Evolutionary conservation across 2,113 vertebrate species (phyloP).

Genomic region (Alces alces): DNA sequence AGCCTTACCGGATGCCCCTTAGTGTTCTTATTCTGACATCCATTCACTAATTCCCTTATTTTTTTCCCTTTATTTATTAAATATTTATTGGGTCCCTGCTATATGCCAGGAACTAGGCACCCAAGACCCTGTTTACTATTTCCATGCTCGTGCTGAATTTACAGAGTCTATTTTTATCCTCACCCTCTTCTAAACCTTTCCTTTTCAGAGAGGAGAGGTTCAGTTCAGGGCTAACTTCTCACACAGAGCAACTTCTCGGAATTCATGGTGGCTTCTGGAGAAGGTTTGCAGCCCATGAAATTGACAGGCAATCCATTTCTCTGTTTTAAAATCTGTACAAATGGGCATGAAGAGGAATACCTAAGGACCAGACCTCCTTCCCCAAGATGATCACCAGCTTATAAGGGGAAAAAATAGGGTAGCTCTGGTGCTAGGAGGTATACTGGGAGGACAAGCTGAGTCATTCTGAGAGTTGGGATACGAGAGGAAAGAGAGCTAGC

Average conservation of each 20-base stretch:
- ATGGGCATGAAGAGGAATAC: background rate
- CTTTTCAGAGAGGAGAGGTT: background rate
- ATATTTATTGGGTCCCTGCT: background rate
- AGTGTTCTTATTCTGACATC: conserved; percentile 5
- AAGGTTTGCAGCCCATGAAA: background rate
- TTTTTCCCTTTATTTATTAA: background rate
- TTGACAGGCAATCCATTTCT: background rate
- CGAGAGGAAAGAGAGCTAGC: background rate
- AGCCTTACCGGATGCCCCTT: background rate
- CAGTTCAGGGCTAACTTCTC: background rate
- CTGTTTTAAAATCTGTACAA: background rate
- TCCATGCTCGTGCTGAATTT: background rate
- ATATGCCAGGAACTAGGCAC: background rate
- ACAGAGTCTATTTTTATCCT: background rate
- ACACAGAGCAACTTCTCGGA: background rate
- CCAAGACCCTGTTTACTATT: background rate
- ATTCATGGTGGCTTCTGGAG: background rate
- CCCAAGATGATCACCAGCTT: background rate
- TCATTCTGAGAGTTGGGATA: background rate
- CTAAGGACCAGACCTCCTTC: background rate
- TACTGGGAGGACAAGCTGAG: background rate
- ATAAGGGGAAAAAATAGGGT: background rate
- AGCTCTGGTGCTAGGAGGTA: background rate
- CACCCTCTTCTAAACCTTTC: background rate
- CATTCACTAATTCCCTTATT: background rate